phyloP scores from a whole-genome alignment of 2,113 vertebrate species.

The Neogale vison region DNA sequence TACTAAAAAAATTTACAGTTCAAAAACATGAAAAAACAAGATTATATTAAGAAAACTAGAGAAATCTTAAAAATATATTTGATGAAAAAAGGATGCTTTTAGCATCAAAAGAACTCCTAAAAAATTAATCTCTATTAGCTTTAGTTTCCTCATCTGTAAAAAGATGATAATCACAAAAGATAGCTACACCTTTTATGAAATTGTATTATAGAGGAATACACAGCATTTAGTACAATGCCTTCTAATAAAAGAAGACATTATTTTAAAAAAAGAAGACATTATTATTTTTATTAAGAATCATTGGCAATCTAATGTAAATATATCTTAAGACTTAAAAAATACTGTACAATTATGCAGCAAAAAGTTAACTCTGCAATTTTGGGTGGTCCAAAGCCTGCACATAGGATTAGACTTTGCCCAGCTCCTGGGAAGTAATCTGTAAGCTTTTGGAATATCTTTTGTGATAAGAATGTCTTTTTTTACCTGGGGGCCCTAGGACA shows the following conservation, averaged over 20 bases:
- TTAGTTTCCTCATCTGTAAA: background rate
- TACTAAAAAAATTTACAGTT: background rate
- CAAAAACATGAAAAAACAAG: background rate
- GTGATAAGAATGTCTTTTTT: background rate
- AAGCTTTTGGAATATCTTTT: background rate
- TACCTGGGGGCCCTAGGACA: background rate
- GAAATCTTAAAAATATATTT: background rate
- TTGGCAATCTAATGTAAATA: background rate
- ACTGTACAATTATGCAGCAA: background rate
- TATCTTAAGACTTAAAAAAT: slow-evolving; percentile 1
- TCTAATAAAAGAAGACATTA: background rate
- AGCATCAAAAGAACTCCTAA: background rate
- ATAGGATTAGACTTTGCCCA: background rate
- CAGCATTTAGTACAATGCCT: background rate
- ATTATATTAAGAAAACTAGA: background rate
- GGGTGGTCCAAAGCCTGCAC: background rate
- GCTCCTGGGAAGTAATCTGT: background rate
- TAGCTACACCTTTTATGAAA: background rate
- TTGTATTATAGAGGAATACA: background rate
- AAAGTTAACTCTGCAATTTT: background rate
- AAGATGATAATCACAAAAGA: background rate
- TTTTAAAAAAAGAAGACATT: background rate
- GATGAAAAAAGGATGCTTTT: background rate
- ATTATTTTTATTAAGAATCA: background rate
- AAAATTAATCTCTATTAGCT: background rate